Evolutionary conservation across 2,113 vertebrate genomes (phyloP).

Genomic region (Planiliza haematocheilus): DNA sequence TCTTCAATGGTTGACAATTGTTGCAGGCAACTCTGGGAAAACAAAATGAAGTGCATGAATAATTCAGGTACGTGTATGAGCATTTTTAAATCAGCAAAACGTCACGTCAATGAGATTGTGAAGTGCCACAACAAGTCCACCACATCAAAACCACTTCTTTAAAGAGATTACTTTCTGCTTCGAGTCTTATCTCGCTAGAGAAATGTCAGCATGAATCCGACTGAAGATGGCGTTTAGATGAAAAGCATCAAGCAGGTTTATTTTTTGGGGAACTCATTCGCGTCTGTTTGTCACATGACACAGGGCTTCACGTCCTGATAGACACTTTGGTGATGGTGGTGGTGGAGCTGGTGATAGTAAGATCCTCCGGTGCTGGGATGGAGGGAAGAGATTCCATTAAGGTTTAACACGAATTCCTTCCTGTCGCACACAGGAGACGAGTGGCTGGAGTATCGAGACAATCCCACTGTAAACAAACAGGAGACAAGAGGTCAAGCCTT

Average conservation of each 20-base stretch:
- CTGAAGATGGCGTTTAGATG: neutral
- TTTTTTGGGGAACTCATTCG: neutral
- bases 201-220: neutral
- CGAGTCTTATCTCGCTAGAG: too few relatives aligned
- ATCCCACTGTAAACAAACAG: conserved; percentile 86
- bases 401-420: conserved; percentile 96
- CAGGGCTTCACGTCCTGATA: conserved; percentile 98
- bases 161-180: neutral
- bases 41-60: conserved; percentile 43
- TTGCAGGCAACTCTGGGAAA: conserved; percentile 15
- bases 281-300: conserved; percentile 87
- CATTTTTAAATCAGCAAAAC: neutral
- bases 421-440: conserved; percentile 91
- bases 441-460: conserved; percentile 93
- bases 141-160: neutral
- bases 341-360: conserved; percentile 86
- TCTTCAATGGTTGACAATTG: conserved; percentile 36
- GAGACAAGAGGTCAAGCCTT: conserved; percentile 17
- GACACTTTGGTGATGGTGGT: conserved; percentile 92
- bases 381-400: conserved; percentile 94
- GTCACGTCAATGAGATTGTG: neutral
- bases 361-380: conserved; percentile 90
- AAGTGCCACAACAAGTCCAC: conserved; percentile 13
- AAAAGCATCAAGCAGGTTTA: neutral
- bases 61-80: conserved; percentile 10